Evolutionary conservation across 2,888 invertebrate species (phyloP), one percentile per base, ranked within the genome.

Genomic region (Lasioglossum oenotherae): DNA sequence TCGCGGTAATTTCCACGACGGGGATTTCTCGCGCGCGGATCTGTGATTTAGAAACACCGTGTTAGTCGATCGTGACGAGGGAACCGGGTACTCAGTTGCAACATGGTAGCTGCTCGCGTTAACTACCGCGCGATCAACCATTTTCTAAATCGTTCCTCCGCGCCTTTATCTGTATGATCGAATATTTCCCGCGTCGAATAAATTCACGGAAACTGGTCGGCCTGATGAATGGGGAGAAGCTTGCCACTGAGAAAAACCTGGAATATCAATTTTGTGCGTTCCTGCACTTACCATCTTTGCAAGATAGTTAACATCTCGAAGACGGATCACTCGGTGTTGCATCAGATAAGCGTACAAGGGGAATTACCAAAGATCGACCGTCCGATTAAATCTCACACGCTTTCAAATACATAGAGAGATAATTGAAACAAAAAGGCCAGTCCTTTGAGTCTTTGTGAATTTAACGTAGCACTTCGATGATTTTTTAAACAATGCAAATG

Each of bases 21-120:
- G 35, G 49, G 41, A 78, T 82, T 76, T 86, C 71, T 79, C 64
- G 8, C 74, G 78, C 41, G 49, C 67, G 19, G 44, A 73, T 74
- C 81, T 49, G 46, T 73, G 86, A 85, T 87, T 81, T 82, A 78
- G 79, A 83, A 91, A 88, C 84, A 87, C 87, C 87, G 82, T 84
- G 91, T 91, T 91, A 91, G 87, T 80, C 79, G 64, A 82, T 87
- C 90, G 91, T 92, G 92, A 92, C 90, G 89, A 90, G 86, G 81
- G 78, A 77, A 83, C 87, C 85, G 87, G 88, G 86, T 87, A 88
- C 81, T 85, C 89, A 88, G 88, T 92, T 90, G 90, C 84, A 81
- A 78, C 80, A 84, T 86, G 84, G 84, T 89, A 88, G 86, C 84
- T 14, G 76, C 71, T 67, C 67, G 35, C 67, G 87, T 92, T 91